These are phyloP conservation scores for Drosophila pseudotalamancana DNA, from an alignment of 2,888 invertebrate genomes.

Conservation along the genomic window DNA sequence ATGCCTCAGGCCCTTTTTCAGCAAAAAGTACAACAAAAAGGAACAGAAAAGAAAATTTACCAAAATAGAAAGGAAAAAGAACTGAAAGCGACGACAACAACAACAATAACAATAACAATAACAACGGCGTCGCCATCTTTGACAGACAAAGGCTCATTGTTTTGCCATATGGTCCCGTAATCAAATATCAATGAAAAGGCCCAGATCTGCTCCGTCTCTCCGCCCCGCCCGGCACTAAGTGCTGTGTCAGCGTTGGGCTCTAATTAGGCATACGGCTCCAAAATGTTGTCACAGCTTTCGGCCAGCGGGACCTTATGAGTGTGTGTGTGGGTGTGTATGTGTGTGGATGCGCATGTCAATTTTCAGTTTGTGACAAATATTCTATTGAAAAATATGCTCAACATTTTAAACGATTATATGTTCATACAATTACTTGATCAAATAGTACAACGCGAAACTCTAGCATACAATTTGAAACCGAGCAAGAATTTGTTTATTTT, in stretches of 20 bases:
- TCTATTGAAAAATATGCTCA: constrained; percentile 2
- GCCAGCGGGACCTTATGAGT: constrained; percentile 9
- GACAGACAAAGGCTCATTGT: constrained; percentile 67
- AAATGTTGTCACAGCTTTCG: constrained; percentile 5
- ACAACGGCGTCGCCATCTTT: constrained; percentile 18
- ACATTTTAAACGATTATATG: not conserved
- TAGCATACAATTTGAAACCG: too few species aligned
- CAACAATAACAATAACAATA: not conserved
- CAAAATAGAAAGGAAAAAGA: constrained; percentile 9
- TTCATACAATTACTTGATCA: not conserved
- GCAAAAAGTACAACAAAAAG: not conserved
- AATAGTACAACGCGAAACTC: too few species aligned
- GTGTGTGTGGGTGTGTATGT: not conserved
- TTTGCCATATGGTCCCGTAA: constrained; percentile 55
- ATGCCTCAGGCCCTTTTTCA: constrained; percentile 27
- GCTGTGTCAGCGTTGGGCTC: constrained; percentile 38
- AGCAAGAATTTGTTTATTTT: not conserved
- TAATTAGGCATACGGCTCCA: constrained; percentile 57
- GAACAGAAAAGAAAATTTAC: constrained; percentile 1
- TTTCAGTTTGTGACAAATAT: constrained; percentile 11
- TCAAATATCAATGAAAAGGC: constrained; percentile 69
- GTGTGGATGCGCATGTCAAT: constrained; percentile 15
- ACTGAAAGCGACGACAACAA: not conserved
- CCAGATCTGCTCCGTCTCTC: not conserved
- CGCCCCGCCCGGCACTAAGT: constrained; percentile 5